Evolutionary conservation across 2,113 vertebrate species (phyloP).

Genomic region (Echinops telfairi): DNA sequence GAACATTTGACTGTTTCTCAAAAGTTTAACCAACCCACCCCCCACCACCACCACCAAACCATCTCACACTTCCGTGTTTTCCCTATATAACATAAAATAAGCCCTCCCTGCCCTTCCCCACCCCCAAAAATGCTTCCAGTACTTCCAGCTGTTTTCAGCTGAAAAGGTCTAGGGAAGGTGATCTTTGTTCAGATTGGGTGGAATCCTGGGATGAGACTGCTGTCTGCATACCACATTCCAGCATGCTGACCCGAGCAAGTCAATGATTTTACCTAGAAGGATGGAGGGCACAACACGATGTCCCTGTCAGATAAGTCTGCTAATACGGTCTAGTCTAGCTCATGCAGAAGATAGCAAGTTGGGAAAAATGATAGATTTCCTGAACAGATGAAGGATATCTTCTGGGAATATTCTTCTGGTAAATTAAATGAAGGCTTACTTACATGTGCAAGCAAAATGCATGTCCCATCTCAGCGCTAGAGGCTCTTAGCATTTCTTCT

Average conservation of each 20-base stretch:
- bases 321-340: neutral
- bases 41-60: neutral
- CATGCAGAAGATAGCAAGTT: slow-evolving; percentile 21
- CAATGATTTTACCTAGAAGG: neutral
- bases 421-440: slow-evolving; percentile 30
- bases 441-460: neutral
- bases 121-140: neutral
- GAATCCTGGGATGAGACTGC: neutral
- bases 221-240: neutral
- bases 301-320: neutral
- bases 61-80: neutral
- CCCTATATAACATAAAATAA: neutral
- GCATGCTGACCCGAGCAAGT: neutral
- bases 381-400: neutral
- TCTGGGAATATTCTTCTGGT: slow-evolving; percentile 42
- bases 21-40: neutral
- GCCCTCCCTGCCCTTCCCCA: too few species aligned
- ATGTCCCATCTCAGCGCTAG: slow-evolving; percentile 44
- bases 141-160: neutral
- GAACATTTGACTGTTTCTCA: neutral
- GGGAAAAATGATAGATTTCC: slow-evolving; percentile 1
- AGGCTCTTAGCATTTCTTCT: slow-evolving; percentile 13
- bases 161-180: neutral
- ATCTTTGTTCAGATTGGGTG: neutral
- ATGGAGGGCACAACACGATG: neutral